Percentiles rank a stretch among this genome's conserved stretches.
Conservation (phyloP, 1,140 invertebrate species). For the Caenorhabditis elegans region DNA sequence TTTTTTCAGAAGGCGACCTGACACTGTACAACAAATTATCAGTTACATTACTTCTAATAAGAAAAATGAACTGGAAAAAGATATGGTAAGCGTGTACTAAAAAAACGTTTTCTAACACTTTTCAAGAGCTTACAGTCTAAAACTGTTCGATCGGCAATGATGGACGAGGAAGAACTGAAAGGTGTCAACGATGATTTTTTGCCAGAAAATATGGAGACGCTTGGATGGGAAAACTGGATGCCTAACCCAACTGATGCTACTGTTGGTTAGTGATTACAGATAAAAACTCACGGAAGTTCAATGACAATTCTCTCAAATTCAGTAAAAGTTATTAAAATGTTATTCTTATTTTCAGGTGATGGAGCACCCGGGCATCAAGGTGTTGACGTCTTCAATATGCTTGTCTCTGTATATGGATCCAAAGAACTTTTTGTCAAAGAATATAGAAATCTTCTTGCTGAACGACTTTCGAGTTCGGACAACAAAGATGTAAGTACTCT, state of each 20-base stretch:
- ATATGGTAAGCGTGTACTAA: background rate
- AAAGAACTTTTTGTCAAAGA: conserved; percentile 98
- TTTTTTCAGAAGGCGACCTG: conserved; percentile 55
- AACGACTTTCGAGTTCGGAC: conserved; percentile 82
- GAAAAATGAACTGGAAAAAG: conserved; percentile 18
- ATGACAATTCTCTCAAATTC: background rate
- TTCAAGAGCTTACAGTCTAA: background rate
- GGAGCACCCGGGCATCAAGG: conserved; percentile 70
- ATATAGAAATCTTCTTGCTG: conserved; percentile 88
- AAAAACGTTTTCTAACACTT: background rate
- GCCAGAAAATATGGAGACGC: conserved; percentile 54
- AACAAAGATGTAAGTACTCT: conserved; percentile 77
- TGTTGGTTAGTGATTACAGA: conserved; percentile 50
- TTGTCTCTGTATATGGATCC: conserved; percentile 96
- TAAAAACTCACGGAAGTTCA: background rate
- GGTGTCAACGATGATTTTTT: conserved; percentile 63
- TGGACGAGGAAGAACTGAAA: conserved; percentile 46
- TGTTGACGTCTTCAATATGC: conserved; percentile 94
- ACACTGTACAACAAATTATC: conserved; percentile 64
- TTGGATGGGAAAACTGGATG: conserved; percentile 53
- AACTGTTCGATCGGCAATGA: conserved; percentile 34
- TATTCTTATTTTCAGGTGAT: conserved; percentile 61
- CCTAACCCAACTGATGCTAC: conserved; percentile 61
- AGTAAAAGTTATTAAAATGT: conserved; percentile 28
- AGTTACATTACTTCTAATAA: conserved; percentile 60